Conservation (phyloP, 2,113 vertebrate genomes). For the Cryptomyrus ogoouensis region DNA sequence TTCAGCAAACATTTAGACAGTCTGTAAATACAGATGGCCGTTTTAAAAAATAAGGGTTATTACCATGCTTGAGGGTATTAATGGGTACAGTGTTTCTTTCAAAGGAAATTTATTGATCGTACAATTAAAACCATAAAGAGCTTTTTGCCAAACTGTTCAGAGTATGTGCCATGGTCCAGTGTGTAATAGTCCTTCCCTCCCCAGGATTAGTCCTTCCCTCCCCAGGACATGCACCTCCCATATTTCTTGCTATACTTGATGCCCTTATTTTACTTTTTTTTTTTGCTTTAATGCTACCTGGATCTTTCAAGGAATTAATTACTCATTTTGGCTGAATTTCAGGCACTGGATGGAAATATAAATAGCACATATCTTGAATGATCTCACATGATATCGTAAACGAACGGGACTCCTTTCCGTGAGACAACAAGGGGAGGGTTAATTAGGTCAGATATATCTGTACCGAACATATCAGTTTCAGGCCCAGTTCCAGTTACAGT, state of each 20-base stretch:
- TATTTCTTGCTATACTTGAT: neutral
- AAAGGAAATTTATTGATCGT: neutral
- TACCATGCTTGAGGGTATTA: neutral
- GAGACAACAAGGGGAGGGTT: constrained; percentile 34
- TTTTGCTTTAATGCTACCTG: neutral
- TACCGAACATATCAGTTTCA: constrained; percentile 41
- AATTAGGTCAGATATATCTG: constrained; percentile 41
- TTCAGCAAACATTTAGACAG: neutral
- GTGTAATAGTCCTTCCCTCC: neutral
- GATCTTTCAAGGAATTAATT: neutral
- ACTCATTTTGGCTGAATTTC: constrained; percentile 25
- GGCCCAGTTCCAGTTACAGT: constrained; percentile 26
- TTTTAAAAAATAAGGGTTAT: neutral
- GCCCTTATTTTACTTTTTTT: neutral
- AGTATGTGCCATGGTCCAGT: neutral
- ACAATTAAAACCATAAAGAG: neutral
- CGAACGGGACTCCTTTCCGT: constrained; percentile 27
- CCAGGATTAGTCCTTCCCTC: neutral
- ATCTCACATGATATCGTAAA: constrained; percentile 33
- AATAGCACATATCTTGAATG: constrained; percentile 20
- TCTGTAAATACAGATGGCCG: neutral
- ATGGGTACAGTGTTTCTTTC: neutral
- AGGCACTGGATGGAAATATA: constrained; percentile 22
- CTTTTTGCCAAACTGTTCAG: neutral
- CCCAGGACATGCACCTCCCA: neutral